Base-by-base conservation (phyloP, 2,797 vertebrate genomes). In the Sebastes oblongus region DNA sequence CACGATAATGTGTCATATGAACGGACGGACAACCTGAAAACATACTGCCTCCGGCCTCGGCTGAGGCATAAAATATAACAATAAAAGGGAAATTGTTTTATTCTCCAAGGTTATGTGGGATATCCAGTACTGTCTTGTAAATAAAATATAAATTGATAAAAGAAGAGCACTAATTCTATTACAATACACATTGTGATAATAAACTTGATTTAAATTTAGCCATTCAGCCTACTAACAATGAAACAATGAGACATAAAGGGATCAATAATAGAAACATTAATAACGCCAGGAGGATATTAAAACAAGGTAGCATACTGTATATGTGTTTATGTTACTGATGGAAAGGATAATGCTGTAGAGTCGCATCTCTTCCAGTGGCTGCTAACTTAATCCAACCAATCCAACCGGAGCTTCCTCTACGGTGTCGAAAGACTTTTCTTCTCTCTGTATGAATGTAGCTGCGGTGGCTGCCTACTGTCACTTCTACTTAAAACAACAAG, bases 311-410 rank as follows among this genome's bases (percentile, higher is more conserved):
- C 50, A 61, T 1, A 25, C 56, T 29, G 58, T 12, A 6, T 42
- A 10, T 32, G 36, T 58, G 58, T 18, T 74, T 59, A 50, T 70
- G 62, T 66, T 66, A 82, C 60, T 74, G 75, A 78, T 82, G 68
- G 86, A 8, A 82, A 62, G 56, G 66, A 61, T 66, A 67, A 66
- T 54, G 64, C 75, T 72, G 68, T 27, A 66, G 30, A 62, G 80
- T 90, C 70, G 65, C 84, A 81, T 81, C 73, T 80, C 67, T 13
- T 56, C 61, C 39, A 67, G 52, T 71, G 75, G 64, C 59, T 73
- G 22, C 60, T 36, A 58, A 78, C 46, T 72, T 6, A 55, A 73
- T 55, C 24, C 27, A 71, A 66, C 34, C 58, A 55, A 76, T 52
- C 24, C 27, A 68, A 66, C 42, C 58, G 12, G 71, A 66, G 68